Base-by-base conservation (phyloP, 2,888 invertebrate species). In the Hypolimnas misippus region DNA sequence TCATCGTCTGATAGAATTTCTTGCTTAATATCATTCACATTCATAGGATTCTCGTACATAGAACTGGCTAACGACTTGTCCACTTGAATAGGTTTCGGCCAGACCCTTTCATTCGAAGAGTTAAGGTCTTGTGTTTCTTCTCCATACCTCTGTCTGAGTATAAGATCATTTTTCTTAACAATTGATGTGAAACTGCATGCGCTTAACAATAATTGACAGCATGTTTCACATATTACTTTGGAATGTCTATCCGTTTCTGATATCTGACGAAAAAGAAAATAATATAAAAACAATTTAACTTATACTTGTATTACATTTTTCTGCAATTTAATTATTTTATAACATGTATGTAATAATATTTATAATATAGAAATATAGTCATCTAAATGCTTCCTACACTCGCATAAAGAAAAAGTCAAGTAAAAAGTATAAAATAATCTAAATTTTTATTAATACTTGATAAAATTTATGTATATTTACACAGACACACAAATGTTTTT, bases 61-160 rank as follows among this genome's bases (percentile, higher is more conserved):
- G 69, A 68, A 21, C 73, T 75, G 3, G 75, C 74, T 0, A 85
- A 58, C 56, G 78, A 83, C 66, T 78, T 85, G 4, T 84, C 82
- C 0, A 90, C 67, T 67, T 83, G 81, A 66, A 90, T 90, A 0
- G 90, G 91, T 70, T 85, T 83, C 0, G 90, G 91, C 91, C 90
- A 90, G 1, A 73, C 69, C 44, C 73, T 74, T 42, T 70, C 70
- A 49, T 58, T 49, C 0, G 10, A 38, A 40, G 50, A 35, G 29
- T 55, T 17, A 8, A 25, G 4, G 14, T 62, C 53, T 10, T 57
- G 42, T 5, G 46, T 3, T 21, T 73, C 65, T 10, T 65, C 57
- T 10, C 65, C 54, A 59, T 68, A 63, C 53, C 80, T 73, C 25
- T 75, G 66, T 57, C 70, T 77, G 0, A 89, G 73, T 12, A 80